Conservation (phyloP, 1,140 invertebrate genomes). For the Nixonia krombeini region DNA sequence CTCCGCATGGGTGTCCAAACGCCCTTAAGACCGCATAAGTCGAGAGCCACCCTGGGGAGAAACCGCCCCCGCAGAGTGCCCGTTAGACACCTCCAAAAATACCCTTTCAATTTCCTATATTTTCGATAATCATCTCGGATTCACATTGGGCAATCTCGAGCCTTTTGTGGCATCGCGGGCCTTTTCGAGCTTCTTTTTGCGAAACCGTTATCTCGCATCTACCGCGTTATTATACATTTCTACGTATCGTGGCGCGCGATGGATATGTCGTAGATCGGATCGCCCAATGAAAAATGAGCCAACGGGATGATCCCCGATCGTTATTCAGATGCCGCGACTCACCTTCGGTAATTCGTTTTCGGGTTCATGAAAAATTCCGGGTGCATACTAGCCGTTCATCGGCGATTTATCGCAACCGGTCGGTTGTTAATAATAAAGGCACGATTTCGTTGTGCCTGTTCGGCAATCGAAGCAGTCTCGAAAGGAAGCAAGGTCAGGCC, state of each 20-base stretch:
- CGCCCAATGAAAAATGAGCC: not conserved
- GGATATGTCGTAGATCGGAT: not conserved
- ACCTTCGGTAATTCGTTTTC: too few relatives aligned
- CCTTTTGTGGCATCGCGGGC: conserved; percentile 20
- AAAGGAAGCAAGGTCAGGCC: not conserved
- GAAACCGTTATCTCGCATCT: not conserved
- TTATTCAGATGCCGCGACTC: too few relatives aligned
- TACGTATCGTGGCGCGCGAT: not conserved
- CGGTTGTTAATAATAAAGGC: too few relatives aligned
- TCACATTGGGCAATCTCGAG: conserved; percentile 17
- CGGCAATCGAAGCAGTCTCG: not conserved
- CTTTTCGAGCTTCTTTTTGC: too few relatives aligned
- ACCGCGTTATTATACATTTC: not conserved
- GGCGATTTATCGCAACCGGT: too few relatives aligned
- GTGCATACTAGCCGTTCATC: too few relatives aligned
- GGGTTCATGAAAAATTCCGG: too few relatives aligned
- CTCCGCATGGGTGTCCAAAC: conserved; percentile 45
- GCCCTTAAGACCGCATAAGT: conserved; percentile 36
- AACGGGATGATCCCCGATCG: too few relatives aligned
- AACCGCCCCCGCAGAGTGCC: conserved; percentile 31
- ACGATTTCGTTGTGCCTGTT: not conserved
- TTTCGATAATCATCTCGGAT: conserved; percentile 62
- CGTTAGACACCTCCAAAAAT: conserved; percentile 65
- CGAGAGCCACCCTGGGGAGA: conserved; percentile 39
- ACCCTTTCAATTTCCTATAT: conserved; percentile 70